Evolutionary conservation across 2,888 invertebrate genomes (phyloP).

Genomic region (Ormyrus rosae): DNA sequence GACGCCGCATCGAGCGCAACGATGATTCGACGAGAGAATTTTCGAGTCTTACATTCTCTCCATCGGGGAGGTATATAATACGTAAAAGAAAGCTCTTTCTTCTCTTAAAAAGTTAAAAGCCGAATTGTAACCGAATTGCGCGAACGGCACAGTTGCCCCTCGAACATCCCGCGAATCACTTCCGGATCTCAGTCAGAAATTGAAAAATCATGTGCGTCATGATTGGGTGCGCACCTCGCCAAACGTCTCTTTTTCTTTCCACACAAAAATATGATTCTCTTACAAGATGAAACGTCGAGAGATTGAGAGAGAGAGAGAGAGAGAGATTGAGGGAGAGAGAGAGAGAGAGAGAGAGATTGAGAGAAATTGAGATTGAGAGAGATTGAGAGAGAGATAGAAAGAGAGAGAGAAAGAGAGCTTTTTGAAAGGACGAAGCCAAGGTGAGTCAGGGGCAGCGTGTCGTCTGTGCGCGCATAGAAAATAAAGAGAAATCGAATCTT

Average conservation of each 20-base stretch:
- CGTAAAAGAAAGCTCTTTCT: constrained; percentile 13
- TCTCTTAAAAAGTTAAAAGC: constrained; percentile 5
- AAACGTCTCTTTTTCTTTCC: constrained; percentile 36
- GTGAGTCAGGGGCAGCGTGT: constrained; percentile 63
- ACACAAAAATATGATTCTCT: constrained; percentile 1
- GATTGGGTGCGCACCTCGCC: constrained; percentile 73
- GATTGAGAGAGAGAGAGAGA: neutral
- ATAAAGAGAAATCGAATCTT: constrained; percentile 53
- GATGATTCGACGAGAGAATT: constrained; percentile 56
- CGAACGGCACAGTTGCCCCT: constrained; percentile 62
- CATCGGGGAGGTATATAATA: neutral
- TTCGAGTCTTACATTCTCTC: constrained; percentile 10
- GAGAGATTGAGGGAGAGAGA: too few relatives aligned
- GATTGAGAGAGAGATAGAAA: too few relatives aligned
- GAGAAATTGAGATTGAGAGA: too few relatives aligned
- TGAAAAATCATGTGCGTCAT: constrained; percentile 58
- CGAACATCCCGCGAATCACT: constrained; percentile 6
- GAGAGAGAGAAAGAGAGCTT: too few relatives aligned
- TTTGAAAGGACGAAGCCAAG: constrained; percentile 11
- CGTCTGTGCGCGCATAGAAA: constrained; percentile 57
- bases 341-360: too few relatives aligned
- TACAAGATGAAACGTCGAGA: neutral
- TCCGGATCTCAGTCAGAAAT: constrained; percentile 31
- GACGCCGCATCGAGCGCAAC: constrained; percentile 65
- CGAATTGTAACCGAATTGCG: constrained; percentile 30